A percentile compares a stretch with the other conserved stretches of the same genome.
These are phyloP conservation scores for Ictalurus punctatus DNA, from an alignment of 2,113 vertebrate genomes.

Conservation along the genomic window DNA sequence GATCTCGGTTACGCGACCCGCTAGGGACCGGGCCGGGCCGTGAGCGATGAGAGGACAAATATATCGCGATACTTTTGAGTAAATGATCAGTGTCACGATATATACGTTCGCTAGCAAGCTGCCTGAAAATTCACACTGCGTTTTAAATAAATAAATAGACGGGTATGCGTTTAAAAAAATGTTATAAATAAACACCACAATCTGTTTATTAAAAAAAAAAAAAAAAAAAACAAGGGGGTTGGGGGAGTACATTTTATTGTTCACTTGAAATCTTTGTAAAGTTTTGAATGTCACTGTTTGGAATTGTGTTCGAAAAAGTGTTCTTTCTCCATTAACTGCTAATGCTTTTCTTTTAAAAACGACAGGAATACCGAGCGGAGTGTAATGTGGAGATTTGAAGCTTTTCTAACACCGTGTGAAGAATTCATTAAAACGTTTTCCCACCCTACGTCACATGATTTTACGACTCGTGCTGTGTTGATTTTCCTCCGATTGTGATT, in stretches of 20 bases:
- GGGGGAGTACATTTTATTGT: too few species aligned
- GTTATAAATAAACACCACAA: background rate
- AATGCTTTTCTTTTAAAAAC: too few species aligned
- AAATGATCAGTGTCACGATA: background rate
- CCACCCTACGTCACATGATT: background rate
- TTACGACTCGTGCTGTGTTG: background rate
- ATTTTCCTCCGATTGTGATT: background rate
- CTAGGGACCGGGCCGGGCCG: background rate
- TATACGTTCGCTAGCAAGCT: background rate
- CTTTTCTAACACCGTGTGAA: background rate
- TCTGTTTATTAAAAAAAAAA: background rate
- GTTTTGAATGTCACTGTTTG: background rate
- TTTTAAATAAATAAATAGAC: too few species aligned
- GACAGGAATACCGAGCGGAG: too few species aligned
- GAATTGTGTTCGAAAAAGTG: too few species aligned
- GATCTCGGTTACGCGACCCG: background rate
- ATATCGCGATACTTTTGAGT: background rate
- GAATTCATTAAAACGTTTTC: background rate
- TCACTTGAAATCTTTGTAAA: background rate
- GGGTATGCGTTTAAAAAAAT: background rate
- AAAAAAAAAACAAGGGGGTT: too few species aligned
- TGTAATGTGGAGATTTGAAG: background rate
- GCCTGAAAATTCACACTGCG: background rate
- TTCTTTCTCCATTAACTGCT: too few species aligned
- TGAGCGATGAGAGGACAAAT: background rate